Evolutionary conservation across 30 jellyfish, hydroid and myxozoan genomes (phyloP).

Genomic region (Hydra vulgaris): DNA sequence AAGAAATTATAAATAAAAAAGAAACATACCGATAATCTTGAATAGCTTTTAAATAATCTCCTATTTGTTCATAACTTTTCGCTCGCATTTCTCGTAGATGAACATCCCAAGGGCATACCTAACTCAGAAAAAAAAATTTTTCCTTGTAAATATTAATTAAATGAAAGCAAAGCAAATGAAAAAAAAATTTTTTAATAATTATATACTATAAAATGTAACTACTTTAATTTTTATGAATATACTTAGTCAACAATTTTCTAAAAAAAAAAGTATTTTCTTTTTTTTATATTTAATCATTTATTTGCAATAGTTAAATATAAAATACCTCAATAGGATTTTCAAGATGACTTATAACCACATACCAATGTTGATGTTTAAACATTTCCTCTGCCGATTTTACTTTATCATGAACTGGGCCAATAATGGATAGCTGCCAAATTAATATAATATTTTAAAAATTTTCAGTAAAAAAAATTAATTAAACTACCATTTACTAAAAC

Average conservation of each 20-base stretch:
- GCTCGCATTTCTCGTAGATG: constrained; percentile 74
- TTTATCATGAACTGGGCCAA: constrained; percentile 46
- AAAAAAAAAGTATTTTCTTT: too few relatives aligned
- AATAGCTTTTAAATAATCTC: constrained; percentile 77
- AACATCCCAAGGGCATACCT: constrained; percentile 91
- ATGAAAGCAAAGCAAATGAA: too few relatives aligned
- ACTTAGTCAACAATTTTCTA: too few relatives aligned
- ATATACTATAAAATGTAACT: too few relatives aligned
- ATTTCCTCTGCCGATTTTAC: constrained; percentile 50
- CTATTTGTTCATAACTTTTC: constrained; percentile 51
- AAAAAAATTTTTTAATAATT: too few relatives aligned
- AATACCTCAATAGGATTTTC: constrained; percentile 61
- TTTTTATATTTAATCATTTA: too few relatives aligned
- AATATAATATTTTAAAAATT: too few relatives aligned
- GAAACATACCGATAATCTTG: constrained; percentile 73
- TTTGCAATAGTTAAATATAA: too few relatives aligned
- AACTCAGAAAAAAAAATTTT: neutral
- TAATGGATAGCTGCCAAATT: constrained; percentile 30
- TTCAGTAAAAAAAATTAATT: too few relatives aligned
- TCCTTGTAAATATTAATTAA: neutral
- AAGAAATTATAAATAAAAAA: neutral
- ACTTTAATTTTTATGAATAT: too few relatives aligned
- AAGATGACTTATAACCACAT: constrained; percentile 34
- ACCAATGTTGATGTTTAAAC: constrained; percentile 42
- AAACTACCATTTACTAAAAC: too few relatives aligned